Percentiles rank a stretch among this genome's conserved stretches.
phyloP scores from a whole-genome alignment of 2,113 vertebrate genomes.

The Eurystomus gularis region DNA sequence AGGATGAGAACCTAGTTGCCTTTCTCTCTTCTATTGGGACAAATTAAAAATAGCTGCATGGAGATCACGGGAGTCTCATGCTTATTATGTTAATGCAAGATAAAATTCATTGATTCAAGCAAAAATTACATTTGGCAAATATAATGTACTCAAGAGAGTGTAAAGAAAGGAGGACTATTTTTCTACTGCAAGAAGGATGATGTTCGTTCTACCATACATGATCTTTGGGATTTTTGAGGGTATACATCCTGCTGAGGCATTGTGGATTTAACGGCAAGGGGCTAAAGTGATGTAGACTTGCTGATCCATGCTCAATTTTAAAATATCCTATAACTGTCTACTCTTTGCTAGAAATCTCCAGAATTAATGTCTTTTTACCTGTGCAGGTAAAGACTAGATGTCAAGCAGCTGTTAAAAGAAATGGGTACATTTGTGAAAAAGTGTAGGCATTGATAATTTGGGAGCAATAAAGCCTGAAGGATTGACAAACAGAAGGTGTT shows the following conservation, averaged over 20 bases:
- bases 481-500: not conserved
- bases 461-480: not conserved
- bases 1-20: not conserved
- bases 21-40: not conserved
- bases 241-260: not conserved
- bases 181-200: not conserved
- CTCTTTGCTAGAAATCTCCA: not conserved
- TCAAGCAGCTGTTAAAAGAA: not conserved
- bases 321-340: not conserved
- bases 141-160: not conserved
- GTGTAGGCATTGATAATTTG: not conserved
- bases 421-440: not conserved
- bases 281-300: not conserved
- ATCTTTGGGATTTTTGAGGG: not conserved
- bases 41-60: not conserved
- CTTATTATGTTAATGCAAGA: not conserved
- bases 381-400: not conserved
- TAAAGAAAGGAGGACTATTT: not conserved
- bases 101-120: not conserved
- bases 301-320: not conserved
- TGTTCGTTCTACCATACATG: not conserved
- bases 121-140: not conserved
- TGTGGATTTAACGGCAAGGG: not conserved
- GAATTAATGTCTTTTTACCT: not conserved
- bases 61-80: not conserved